phyloP scores from a whole-genome alignment of 2,113 vertebrate genomes.

The Grallaria varia region DNA sequence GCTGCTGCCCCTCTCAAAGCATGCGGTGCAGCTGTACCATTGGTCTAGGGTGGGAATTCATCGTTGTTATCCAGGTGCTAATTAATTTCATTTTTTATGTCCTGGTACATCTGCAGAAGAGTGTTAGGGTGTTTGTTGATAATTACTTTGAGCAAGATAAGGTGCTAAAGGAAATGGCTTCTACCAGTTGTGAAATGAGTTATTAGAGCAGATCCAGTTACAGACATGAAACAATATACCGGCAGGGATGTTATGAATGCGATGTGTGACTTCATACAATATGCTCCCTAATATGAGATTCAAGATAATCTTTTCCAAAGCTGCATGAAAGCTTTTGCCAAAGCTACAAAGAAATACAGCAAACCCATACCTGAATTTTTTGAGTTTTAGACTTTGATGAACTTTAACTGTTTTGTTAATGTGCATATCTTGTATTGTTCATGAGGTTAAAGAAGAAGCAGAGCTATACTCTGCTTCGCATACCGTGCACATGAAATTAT shows the following conservation, averaged over 20 bases:
- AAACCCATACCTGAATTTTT: neutral
- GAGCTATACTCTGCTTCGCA: neutral
- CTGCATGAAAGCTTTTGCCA: neutral
- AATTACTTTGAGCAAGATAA: neutral
- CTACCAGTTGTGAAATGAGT: neutral
- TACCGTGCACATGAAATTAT: fast-evolving
- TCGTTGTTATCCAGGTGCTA: neutral
- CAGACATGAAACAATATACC: neutral
- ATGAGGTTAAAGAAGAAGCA: neutral
- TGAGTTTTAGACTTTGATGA: neutral
- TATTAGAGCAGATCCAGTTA: neutral
- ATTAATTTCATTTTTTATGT: neutral
- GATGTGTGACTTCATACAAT: neutral
- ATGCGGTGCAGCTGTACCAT: neutral
- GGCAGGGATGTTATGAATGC: neutral
- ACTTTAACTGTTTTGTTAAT: neutral
- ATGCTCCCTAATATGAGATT: neutral
- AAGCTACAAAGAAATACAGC: neutral
- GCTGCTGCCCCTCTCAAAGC: neutral
- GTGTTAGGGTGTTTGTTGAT: neutral
- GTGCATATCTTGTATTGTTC: neutral
- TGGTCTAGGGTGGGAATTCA: neutral
- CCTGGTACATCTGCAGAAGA: neutral
- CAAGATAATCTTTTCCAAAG: neutral
- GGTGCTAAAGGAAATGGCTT: neutral